phyloP scores from a whole-genome alignment of 2,113 vertebrate genomes.

The Lophius piscatorius region DNA sequence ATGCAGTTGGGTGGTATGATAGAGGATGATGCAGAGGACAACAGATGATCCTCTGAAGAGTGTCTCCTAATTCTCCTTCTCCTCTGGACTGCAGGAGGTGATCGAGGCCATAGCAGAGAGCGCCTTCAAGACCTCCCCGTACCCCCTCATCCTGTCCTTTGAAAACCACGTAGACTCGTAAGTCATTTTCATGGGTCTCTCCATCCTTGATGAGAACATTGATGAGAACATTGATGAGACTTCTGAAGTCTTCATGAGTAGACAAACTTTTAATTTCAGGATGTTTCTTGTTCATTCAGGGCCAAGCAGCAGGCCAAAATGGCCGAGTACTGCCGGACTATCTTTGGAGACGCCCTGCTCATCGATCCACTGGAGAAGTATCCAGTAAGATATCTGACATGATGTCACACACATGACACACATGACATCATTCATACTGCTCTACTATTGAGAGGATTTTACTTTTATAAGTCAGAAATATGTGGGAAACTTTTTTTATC shows the following conservation, averaged over 20 bases:
- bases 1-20: too few species aligned
- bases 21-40: too few species aligned
- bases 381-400: conserved; percentile 78
- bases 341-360: conserved; percentile 88
- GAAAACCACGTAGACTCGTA: conserved; percentile 95
- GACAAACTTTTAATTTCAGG: background rate
- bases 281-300: conserved; percentile 57
- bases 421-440: too few species aligned
- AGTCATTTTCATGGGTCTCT: too few species aligned
- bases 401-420: background rate
- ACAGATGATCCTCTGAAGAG: too few species aligned
- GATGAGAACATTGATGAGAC: too few species aligned
- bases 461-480: too few species aligned
- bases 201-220: too few species aligned
- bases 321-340: conserved; percentile 90
- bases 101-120: conserved; percentile 92
- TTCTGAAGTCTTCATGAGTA: too few species aligned
- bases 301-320: conserved; percentile 91
- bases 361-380: conserved; percentile 90
- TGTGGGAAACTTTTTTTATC: too few species aligned
- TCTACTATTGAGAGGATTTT: too few species aligned
- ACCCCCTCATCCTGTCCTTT: conserved; percentile 90
- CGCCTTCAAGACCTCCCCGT: conserved; percentile 89
- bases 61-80: background rate
- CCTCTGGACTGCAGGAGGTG: conserved; percentile 78